Conservation (phyloP, 64 coral and sea anemone genomes). For the Acropora yongei region DNA sequence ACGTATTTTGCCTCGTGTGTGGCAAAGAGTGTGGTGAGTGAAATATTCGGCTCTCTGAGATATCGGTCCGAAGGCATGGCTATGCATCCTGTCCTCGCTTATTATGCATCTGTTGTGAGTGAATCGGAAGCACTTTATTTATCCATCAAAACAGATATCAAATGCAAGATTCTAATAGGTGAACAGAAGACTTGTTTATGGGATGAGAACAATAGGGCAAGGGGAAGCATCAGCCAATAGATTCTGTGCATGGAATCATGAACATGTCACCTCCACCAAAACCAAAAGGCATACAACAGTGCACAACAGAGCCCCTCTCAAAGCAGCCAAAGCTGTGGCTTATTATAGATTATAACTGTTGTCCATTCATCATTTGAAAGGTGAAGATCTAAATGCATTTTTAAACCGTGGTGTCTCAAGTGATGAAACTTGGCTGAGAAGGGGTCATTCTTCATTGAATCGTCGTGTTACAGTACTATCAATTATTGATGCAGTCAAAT, state of each 20-base stretch:
- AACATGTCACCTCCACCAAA: constrained; percentile 42
- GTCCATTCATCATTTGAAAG: constrained; percentile 11
- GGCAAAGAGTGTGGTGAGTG: constrained; percentile 52
- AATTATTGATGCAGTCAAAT: constrained; percentile 77
- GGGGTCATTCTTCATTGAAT: constrained; percentile 68
- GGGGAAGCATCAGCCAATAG: neutral
- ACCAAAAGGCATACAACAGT: constrained; percentile 17
- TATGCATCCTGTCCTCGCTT: constrained; percentile 24
- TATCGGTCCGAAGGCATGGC: no score
- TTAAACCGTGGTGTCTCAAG: constrained; percentile 47
- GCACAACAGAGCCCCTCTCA: neutral
- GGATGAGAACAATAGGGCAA: constrained; percentile 28
- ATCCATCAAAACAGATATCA: neutral
- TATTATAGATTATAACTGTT: constrained; percentile 13
- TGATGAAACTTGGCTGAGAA: constrained; percentile 74
- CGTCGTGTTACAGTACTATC: constrained; percentile 58
- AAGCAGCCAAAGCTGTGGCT: constrained; percentile 32
- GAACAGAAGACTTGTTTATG: constrained; percentile 37
- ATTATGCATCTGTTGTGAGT: neutral
- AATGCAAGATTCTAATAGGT: constrained; percentile 1
- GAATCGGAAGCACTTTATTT: neutral
- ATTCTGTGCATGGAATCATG: constrained; percentile 29
- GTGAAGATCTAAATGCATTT: constrained; percentile 23
- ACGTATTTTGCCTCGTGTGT: constrained; percentile 24
- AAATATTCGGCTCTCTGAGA: constrained; percentile 5